phyloP scores from a whole-genome alignment of 1,140 invertebrate genomes.

The Ptiloglossa arizonensis region DNA sequence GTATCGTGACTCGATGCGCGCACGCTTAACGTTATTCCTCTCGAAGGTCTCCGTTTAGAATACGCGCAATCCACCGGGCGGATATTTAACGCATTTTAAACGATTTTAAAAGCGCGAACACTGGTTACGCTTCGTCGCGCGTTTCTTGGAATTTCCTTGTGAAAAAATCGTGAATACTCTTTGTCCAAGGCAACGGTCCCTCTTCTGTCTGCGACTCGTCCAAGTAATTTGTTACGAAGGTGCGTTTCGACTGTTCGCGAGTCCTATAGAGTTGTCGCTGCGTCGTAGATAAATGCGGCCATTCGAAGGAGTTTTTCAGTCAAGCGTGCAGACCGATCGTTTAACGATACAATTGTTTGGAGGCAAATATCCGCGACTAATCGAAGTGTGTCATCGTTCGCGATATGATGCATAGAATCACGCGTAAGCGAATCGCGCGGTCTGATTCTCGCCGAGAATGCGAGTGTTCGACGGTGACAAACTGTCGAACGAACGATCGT shows the following conservation, averaged over 20 bases:
- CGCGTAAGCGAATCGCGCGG: conserved; percentile 24
- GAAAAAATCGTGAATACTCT: too few relatives aligned
- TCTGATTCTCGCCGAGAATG: conserved; percentile 63
- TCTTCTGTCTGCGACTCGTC: neutral
- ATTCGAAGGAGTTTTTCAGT: conserved; percentile 57
- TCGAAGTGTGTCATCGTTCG: conserved; percentile 66
- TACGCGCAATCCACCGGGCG: too few relatives aligned
- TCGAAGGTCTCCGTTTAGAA: too few relatives aligned
- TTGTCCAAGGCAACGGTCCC: neutral
- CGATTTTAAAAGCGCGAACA: too few relatives aligned
- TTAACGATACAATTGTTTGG: conserved; percentile 66
- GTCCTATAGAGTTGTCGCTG: neutral
- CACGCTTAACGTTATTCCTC: too few relatives aligned
- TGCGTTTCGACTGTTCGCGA: neutral
- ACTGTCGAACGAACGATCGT: too few relatives aligned
- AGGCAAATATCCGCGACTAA: conserved; percentile 70
- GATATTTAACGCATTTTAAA: too few relatives aligned
- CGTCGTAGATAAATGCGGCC: conserved; percentile 19
- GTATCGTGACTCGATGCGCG: too few relatives aligned
- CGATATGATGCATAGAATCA: conserved; percentile 27
- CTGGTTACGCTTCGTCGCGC: too few relatives aligned
- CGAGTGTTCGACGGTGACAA: conserved; percentile 23
- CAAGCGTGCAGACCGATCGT: conserved; percentile 55
- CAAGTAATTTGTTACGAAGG: neutral
- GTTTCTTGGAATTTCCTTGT: too few relatives aligned